Percentiles rank a stretch among this genome's conserved stretches.
These are phyloP conservation scores for Umimayanthus kanabou DNA, from an alignment of 92 coral and sea anemone genomes.

Conservation along the genomic window DNA sequence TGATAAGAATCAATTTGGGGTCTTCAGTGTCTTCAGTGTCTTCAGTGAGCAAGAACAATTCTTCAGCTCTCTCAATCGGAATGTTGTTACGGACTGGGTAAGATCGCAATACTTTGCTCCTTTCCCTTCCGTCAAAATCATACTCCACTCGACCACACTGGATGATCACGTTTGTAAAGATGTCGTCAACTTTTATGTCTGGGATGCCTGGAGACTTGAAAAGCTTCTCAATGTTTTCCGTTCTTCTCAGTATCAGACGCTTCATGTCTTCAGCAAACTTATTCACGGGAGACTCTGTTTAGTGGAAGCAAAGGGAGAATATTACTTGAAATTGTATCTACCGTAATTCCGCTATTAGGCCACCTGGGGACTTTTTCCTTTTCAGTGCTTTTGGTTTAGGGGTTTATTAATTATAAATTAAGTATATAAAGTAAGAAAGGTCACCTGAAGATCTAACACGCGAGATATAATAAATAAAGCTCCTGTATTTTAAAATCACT, in stretches of 20 bases:
- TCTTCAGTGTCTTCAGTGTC: conserved; percentile 6
- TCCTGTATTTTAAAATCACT: too few species aligned
- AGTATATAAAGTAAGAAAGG: too few species aligned
- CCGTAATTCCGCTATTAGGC: too few species aligned
- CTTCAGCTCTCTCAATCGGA: conserved; percentile 6
- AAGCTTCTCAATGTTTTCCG: background rate
- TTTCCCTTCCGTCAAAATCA: background rate
- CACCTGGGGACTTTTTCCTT: too few species aligned
- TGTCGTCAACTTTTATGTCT: background rate
- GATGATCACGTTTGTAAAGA: conserved; percentile 7
- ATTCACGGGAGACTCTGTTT: too few species aligned
- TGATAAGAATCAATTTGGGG: background rate
- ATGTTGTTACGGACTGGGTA: background rate
- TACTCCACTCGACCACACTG: background rate
- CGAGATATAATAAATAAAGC: too few species aligned
- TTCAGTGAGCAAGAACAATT: background rate
- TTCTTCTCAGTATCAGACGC: background rate
- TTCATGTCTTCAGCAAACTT: background rate
- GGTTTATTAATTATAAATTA: too few species aligned
- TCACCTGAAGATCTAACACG: too few species aligned
- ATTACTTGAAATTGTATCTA: too few species aligned
- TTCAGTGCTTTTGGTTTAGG: too few species aligned
- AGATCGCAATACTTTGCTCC: background rate
- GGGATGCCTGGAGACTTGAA: background rate
- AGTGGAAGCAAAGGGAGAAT: too few species aligned